These are phyloP conservation scores for Gouania willdenowi DNA, from an alignment of 2,797 vertebrate species.

Conservation along the genomic window DNA sequence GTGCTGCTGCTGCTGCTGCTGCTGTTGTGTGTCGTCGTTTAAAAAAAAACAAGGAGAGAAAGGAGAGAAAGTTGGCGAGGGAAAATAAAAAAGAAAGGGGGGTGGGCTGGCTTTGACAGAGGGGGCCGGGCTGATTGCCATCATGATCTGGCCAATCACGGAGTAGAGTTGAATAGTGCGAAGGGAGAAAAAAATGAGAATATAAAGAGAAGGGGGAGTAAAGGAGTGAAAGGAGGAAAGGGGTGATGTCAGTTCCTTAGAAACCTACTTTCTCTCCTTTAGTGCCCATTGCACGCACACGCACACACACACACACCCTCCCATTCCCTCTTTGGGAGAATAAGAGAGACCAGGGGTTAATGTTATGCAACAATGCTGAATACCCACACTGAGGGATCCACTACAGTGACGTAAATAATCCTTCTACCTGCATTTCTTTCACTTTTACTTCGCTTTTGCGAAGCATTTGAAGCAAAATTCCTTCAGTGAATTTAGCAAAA, in stretches of 20 bases:
- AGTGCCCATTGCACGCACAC: slow-evolving; percentile 28
- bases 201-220: slow-evolving; percentile 52
- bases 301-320: no score
- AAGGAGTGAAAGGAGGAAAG: slow-evolving; percentile 53
- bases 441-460: no score
- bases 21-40: no score
- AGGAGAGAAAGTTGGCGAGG: slow-evolving; percentile 34
- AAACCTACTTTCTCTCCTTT: slow-evolving; percentile 62
- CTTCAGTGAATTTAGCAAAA: no score
- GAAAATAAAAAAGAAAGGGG: slow-evolving; percentile 11
- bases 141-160: slow-evolving; percentile 77
- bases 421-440: slow-evolving; percentile 1
- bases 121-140: slow-evolving; percentile 75
- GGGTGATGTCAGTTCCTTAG: slow-evolving; percentile 81
- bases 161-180: slow-evolving; percentile 66
- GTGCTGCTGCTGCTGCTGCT: slow-evolving; percentile 36
- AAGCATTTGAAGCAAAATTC: no score
- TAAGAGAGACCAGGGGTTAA: slow-evolving; percentile 80
- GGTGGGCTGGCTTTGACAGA: slow-evolving; percentile 59
- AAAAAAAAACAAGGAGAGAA: no score
- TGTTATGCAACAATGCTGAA: slow-evolving; percentile 81
- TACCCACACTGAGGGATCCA: slow-evolving; percentile 57
- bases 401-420: slow-evolving; percentile 59
- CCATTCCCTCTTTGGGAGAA: slow-evolving; percentile 56
- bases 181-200: slow-evolving; percentile 62